Base-by-base conservation (phyloP, 2,888 invertebrate genomes). In the Hipparchia sbordonii region DNA sequence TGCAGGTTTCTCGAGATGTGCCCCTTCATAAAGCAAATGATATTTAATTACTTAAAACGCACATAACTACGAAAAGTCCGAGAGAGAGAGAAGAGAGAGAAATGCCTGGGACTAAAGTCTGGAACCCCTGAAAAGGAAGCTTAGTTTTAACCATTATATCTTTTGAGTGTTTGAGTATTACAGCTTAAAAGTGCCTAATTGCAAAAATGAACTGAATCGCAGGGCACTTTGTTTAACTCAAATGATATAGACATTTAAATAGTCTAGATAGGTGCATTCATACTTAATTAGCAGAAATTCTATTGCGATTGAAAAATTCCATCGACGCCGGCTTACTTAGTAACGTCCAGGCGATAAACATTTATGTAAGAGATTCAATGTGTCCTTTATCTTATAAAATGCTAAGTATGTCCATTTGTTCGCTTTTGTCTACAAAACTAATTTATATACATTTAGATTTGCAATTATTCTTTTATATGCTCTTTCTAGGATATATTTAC, bases 201-300 rank as follows among this genome's bases (percentile, higher is more conserved):
- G 0, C 46, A 46, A 6, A 46, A 46, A 46, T 6, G 0, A 46
- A 46, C 46, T 46, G 4, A 46, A 46, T 4, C 4, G 4, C 4
- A 46, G 46, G 46, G 46, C 46, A 46, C 46, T 46, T 46, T 46
- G 46, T 56, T 56, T 7, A 13, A 8, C 56, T 56, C 33, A 12
- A 71, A 71, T 62, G 67, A 70, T 63, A 73, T 46, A 71, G 65
- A 71, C 69, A 60, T 72, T 70, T 62, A 48, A 71, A 59, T 70
- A 51, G 67, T 75, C 56, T 66, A 52, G 71, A 73, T 66, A 73
- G 67, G 66, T n/a, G 39, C 62, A 69, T 23, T 63, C 66, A 67
- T 67, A 46, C 48, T 70, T 73, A 73, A 73, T 75, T 71, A 75
- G 68, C 57, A 65, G 8, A 67, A 75, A 71, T 73, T 71, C 73